phyloP scores from a whole-genome alignment of 1,140 invertebrate genomes.

The Popillia japonica region DNA sequence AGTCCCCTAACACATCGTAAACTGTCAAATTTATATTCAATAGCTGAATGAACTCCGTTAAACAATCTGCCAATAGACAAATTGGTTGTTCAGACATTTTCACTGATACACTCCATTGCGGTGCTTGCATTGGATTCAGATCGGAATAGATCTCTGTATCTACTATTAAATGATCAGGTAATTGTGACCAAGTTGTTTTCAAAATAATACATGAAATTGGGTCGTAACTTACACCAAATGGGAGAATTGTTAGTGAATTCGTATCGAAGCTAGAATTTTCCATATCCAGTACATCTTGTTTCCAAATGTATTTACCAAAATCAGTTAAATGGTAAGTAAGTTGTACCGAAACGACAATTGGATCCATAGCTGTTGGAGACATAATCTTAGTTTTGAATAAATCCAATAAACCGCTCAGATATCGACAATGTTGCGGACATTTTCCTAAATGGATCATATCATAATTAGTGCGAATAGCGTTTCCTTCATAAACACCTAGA shows the following conservation, averaged over 20 bases:
- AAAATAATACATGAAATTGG: constrained; percentile 81
- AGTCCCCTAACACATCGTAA: constrained; percentile 68
- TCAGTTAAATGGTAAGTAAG: constrained; percentile 84
- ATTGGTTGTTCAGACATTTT: constrained; percentile 68
- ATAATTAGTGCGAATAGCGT: constrained; percentile 78
- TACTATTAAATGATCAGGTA: constrained; percentile 86
- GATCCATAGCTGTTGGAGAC: constrained; percentile 67
- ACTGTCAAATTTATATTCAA: constrained; percentile 62
- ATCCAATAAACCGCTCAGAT: constrained; percentile 80
- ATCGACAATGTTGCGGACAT: constrained; percentile 81
- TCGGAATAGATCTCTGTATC: constrained; percentile 89
- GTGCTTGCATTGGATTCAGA: constrained; percentile 85
- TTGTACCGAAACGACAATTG: constrained; percentile 79
- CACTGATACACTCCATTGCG: constrained; percentile 76
- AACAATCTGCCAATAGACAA: constrained; percentile 72
- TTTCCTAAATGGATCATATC: constrained; percentile 88
- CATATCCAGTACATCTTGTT: constrained; percentile 76
- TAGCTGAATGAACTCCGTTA: constrained; percentile 65
- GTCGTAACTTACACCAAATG: constrained; percentile 85
- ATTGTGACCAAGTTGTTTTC: constrained; percentile 86
- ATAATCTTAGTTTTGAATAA: constrained; percentile 83
- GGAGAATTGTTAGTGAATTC: constrained; percentile 68
- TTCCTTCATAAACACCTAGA: constrained; percentile 78
- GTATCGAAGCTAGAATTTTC: constrained; percentile 68
- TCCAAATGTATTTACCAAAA: constrained; percentile 72